Base-by-base conservation (phyloP, 1,140 invertebrate species). In the Sinonovacula constricta region DNA sequence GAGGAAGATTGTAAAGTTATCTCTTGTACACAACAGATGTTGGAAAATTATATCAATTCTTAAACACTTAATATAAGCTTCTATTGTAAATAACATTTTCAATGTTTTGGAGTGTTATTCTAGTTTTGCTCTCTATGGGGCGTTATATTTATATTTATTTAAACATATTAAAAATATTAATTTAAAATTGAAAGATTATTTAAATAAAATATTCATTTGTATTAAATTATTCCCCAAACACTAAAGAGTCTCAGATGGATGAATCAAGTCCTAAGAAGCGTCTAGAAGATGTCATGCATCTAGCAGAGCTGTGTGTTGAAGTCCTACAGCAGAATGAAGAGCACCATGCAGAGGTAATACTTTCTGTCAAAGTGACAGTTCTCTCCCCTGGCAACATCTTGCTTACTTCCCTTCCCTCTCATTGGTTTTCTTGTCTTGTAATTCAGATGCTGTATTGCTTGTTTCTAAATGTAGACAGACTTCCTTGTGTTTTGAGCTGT, bases 291-390 rank as follows among this genome's bases (percentile, higher is more conserved):
- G 93, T 99, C 22, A 98, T 99, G 87, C 97, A 97, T 89, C 93
- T 99, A 62, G 97, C 98, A 18, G 98, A 99, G 90, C 93, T 99
- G 12, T 99, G 98, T 92, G 98, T 99, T 49, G 98, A 99, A 91
- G 93, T 99, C 14, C 92, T 99, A 54, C 98, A 99, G 91, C 98
- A 99, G 92, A 99, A 99, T 90, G 98, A 99, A 92, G 98, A 99
- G 91, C 97, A 99, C 92, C 99, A 99, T 93, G 97, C 98, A 79
- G 98, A 99, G 96, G 98, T 99, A 51, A 79, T 7, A 7, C 39
- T 10, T 18, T 45, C 39, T 10, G 18, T 18, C n/a, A n/a, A n/a
- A n/a, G n/a, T n/a, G n/a, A 45, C 39, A 45, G 39, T 45, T 7
- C 18, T 18, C 39, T 45, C 39, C 18, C 18, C 7, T 10, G 7